A percentile compares a stretch with the other conserved stretches of the same genome.
Evolutionary conservation across 2,797 vertebrate genomes (phyloP).

Genomic region (Todus mexicanus): DNA sequence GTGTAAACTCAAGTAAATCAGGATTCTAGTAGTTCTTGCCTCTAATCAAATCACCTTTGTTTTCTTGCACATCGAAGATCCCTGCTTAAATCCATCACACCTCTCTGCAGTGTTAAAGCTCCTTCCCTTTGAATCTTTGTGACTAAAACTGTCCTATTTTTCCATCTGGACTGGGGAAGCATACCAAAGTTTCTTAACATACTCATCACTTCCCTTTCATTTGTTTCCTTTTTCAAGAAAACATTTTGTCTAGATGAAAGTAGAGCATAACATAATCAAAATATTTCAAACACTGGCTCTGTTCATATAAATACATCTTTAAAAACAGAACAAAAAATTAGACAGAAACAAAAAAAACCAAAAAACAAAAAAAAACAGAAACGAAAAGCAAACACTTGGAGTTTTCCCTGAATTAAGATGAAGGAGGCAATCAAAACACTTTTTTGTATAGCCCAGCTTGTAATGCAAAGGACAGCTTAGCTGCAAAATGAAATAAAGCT

Average conservation of each 20-base stretch:
- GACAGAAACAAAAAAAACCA: background rate
- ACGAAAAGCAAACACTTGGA: background rate
- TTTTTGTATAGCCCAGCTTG: background rate
- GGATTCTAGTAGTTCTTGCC: background rate
- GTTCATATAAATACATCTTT: slow-evolving; percentile 39
- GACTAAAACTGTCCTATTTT: background rate
- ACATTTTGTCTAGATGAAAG: slow-evolving; percentile 40
- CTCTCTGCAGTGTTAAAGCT: background rate
- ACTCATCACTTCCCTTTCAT: slow-evolving; percentile 16
- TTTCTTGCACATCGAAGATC: background rate
- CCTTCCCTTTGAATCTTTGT: background rate
- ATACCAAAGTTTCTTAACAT: background rate
- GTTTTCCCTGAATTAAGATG: background rate
- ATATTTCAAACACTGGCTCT: slow-evolving; percentile 40
- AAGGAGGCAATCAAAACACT: background rate
- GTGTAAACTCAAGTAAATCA: background rate
- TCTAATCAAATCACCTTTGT: background rate
- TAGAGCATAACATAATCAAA: slow-evolving; percentile 28
- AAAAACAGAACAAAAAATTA: slow-evolving; percentile 23
- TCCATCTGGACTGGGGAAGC: slow-evolving; percentile 3
- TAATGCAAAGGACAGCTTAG: background rate
- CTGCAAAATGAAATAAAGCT: background rate
- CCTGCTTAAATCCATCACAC: background rate
- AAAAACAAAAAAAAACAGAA: background rate
- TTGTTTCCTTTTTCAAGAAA: slow-evolving; percentile 48